These are phyloP conservation scores for Calameuta pallipes DNA, from an alignment of 2,888 invertebrate species.

Conservation along the genomic window DNA sequence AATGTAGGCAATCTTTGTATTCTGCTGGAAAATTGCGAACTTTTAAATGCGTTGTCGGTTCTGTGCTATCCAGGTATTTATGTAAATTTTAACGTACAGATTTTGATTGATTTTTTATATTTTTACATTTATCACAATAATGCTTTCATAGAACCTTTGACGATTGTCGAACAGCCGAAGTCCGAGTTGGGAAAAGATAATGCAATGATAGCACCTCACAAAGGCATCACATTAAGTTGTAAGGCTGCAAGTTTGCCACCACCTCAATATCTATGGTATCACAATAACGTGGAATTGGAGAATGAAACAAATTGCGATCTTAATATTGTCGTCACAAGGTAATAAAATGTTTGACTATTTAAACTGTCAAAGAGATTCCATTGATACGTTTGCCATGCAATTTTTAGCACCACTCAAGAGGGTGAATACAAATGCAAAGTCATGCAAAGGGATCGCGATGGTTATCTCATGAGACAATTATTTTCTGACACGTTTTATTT, in stretches of 20 bases:
- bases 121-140: not conserved
- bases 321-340: slow-evolving; percentile 43
- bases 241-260: slow-evolving; percentile 54
- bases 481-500: slow-evolving; percentile 39
- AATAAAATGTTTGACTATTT: slow-evolving; percentile 2
- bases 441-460: slow-evolving; percentile 40
- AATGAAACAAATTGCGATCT: slow-evolving; percentile 39
- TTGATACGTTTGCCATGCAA: not conserved
- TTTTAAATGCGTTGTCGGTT: slow-evolving; percentile 43
- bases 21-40: slow-evolving; percentile 45
- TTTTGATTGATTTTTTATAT: not conserved
- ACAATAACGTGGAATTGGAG: slow-evolving; percentile 37
- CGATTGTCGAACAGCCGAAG: slow-evolving; percentile 48
- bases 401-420: slow-evolving; percentile 39
- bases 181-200: slow-evolving; percentile 15
- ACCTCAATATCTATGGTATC: slow-evolving; percentile 54
- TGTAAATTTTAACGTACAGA: not conserved
- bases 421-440: slow-evolving; percentile 52
- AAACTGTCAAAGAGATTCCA: not conserved
- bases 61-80: slow-evolving; percentile 48
- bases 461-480: slow-evolving; percentile 27
- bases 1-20: slow-evolving; percentile 45
- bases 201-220: slow-evolving; percentile 37
- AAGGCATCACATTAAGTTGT: slow-evolving; percentile 42
- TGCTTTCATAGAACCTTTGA: slow-evolving; percentile 40